A percentile compares a stretch with the other conserved stretches of the same genome.
Conservation (phyloP, 2,797 vertebrate genomes). For the Rousettus madagascariensis region DNA sequence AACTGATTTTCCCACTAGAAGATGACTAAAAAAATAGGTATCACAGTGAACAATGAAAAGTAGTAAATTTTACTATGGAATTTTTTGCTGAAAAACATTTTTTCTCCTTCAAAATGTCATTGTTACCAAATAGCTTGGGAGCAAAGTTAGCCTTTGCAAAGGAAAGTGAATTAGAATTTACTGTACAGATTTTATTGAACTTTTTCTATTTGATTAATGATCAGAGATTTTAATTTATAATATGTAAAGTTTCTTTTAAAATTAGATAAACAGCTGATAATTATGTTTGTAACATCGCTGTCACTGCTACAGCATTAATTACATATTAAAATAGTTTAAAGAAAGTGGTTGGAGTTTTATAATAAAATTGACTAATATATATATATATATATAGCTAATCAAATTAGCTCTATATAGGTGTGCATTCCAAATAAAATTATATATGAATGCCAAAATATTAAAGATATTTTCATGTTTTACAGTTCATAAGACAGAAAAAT, state of each 20-base stretch:
- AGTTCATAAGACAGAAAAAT: neutral
- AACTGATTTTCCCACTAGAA: neutral
- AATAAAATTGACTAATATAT: neutral
- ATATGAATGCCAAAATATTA: neutral
- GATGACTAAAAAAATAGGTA: neutral
- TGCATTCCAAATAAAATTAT: neutral
- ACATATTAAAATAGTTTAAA: neutral
- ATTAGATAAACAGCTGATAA: neutral
- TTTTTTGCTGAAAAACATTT: neutral
- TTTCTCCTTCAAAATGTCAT: neutral
- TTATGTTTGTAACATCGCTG: neutral
- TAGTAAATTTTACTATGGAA: neutral
- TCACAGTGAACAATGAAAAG: neutral
- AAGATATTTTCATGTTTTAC: neutral
- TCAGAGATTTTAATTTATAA: neutral
- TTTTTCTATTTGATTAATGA: neutral
- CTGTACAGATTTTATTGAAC: neutral
- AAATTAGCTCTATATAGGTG: neutral
- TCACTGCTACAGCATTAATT: neutral
- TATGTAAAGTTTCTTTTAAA: slow-evolving; percentile 3
- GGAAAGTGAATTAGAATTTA: slow-evolving; percentile 34
- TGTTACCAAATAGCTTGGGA: neutral
- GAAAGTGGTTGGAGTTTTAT: neutral
- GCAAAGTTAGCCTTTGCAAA: neutral
- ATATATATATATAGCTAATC: neutral